These are phyloP conservation scores for Vanacampus margaritifer DNA, from an alignment of 2,113 vertebrate genomes.

Conservation along the genomic window DNA sequence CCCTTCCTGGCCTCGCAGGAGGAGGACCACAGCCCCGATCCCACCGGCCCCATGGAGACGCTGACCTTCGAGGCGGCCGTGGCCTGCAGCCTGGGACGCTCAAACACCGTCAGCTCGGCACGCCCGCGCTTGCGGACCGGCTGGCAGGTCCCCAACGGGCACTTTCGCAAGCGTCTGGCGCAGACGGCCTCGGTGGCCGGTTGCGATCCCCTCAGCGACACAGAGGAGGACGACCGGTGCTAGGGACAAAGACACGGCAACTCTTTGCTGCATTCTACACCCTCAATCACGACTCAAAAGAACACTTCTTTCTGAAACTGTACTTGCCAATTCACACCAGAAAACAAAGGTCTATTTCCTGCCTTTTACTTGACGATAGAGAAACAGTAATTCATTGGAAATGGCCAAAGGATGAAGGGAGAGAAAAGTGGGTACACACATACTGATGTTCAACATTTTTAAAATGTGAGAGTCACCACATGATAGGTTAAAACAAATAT, in stretches of 20 bases:
- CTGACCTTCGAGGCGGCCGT: constrained; percentile 96
- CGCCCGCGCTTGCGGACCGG: constrained; percentile 82
- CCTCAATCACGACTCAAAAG: constrained; percentile 17
- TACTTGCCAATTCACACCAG: constrained; percentile 60
- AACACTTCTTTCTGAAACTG: constrained; percentile 58
- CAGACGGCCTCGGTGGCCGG: constrained; percentile 82
- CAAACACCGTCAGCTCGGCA: constrained; percentile 89
- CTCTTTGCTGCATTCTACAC: constrained; percentile 13
- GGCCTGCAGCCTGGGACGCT: constrained; percentile 90
- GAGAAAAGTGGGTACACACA: background rate
- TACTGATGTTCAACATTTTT: background rate
- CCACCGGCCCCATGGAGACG: constrained; percentile 88
- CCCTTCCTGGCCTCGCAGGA: constrained; percentile 91
- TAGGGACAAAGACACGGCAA: constrained; percentile 67
- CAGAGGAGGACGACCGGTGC: constrained; percentile 93
- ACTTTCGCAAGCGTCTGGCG: constrained; percentile 87
- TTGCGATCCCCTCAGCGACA: constrained; percentile 88
- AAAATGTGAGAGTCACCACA: background rate
- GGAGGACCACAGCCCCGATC: constrained; percentile 90
- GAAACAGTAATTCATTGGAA: constrained; percentile 45
- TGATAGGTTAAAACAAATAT: background rate
- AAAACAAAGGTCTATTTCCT: constrained; percentile 56
- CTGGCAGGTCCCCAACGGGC: constrained; percentile 97
- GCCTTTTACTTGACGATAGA: constrained; percentile 58
- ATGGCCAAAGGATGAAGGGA: constrained; percentile 20